A percentile compares a stretch with the other conserved stretches of the same genome.
Conservation (phyloP, 2,113 vertebrate species). For the Oryzias curvinotus region DNA sequence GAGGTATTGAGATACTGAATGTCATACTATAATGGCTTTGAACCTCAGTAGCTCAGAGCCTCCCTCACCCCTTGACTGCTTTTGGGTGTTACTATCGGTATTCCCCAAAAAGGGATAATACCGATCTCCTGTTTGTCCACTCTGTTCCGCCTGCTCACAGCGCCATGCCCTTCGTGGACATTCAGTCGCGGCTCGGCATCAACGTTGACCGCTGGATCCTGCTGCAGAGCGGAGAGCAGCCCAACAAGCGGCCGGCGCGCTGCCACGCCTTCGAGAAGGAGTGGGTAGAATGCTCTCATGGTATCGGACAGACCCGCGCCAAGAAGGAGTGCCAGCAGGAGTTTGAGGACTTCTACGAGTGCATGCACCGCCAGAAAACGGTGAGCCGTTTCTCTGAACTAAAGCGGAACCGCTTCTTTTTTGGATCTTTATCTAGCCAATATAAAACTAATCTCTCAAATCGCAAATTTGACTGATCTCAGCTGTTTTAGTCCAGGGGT, state of each 20-base stretch:
- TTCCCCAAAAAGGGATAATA: too few species aligned
- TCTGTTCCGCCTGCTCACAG: constrained; percentile 1
- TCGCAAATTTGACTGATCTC: too few species aligned
- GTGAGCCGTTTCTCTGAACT: constrained; percentile 51
- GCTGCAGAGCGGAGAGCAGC: constrained; percentile 81
- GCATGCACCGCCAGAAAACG: constrained; percentile 82
- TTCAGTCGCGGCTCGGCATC: constrained; percentile 83
- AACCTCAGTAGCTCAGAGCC: too few species aligned
- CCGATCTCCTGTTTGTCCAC: not conserved
- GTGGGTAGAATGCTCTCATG: constrained; percentile 88
- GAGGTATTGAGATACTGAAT: too few species aligned
- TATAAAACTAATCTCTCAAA: too few species aligned
- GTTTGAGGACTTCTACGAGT: constrained; percentile 89
- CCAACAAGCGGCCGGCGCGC: constrained; percentile 47
- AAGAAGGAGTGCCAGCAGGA: constrained; percentile 86
- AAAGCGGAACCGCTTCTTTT: rapidly evolving
- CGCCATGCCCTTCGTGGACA: constrained; percentile 87
- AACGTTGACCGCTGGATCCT: constrained; percentile 82
- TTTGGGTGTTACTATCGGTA: too few species aligned
- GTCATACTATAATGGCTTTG: too few species aligned
- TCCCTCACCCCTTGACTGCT: too few species aligned
- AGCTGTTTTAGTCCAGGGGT: too few species aligned
- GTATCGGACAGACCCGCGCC: constrained; percentile 85
- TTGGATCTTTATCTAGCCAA: not conserved
- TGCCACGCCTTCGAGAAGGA: constrained; percentile 96